Evolutionary conservation across 2,888 invertebrate species (phyloP), one percentile per base, ranked within the genome.

Genomic region (Pantelozetes paolii): DNA sequence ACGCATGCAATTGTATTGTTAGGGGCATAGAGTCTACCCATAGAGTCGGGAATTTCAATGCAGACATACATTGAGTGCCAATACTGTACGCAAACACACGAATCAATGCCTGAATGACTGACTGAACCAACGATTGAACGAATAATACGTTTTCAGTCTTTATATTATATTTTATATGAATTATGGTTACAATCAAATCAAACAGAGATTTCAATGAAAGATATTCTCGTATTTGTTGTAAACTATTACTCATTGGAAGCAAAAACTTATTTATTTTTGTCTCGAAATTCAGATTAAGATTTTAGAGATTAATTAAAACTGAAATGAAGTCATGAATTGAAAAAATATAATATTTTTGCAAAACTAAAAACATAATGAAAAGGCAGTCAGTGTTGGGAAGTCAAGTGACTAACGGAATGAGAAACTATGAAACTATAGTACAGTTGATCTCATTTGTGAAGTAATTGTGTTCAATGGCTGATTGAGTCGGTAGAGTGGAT

Each of bases 391-490:
- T 20, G 26, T 6, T 13, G 1, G 30, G 3, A 23, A 67, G 67
- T 67, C 40, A 67, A 67, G 67, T 67, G 36, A 42, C 40, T 67
- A 67, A 67, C 67, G 67, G 67, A 42, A 67, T 67, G 42, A 42
- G 42, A 42, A 62, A 50, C 50, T 62, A 62, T 20, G 36, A 28
- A 64, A 64, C 32, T 36, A 20, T 64, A n/a, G 6, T 11, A 64
- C 15, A 26, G 36, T 36, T n/a, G 64, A 42, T 42, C 42, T 42
- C 11, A 42, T 67, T 67, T 11, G 67, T 67, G 23, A 40, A 54
- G 42, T 67, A 67, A 67, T 64, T 67, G 67, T 67, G 6, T 54
- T 64, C 23, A 67, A 67, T 67, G 42, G 42, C 11, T 67, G 67
- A 42, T 67, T 42, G 67, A 67, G 30, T 59, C 30, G 20, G 59